These are phyloP conservation scores for Drosophila limbata DNA, from an alignment of 2,888 invertebrate genomes.

Conservation along the genomic window DNA sequence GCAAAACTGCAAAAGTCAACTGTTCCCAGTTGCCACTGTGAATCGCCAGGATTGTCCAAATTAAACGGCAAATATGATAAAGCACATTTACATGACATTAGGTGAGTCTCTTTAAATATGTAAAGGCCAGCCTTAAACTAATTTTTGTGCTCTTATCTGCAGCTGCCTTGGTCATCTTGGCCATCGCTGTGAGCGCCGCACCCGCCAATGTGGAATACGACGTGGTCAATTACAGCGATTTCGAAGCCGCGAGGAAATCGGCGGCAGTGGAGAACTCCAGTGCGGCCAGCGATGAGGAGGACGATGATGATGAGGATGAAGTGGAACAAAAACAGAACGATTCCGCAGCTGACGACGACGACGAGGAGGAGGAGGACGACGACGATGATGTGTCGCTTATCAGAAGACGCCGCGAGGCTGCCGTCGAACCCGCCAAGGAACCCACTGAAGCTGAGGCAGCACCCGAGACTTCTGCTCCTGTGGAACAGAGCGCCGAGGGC, in stretches of 20 bases:
- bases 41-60: slow-evolving; percentile 48
- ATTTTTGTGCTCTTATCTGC: neutral
- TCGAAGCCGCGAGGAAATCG: slow-evolving; percentile 23
- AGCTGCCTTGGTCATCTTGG: slow-evolving; percentile 55
- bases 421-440: slow-evolving; percentile 19
- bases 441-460: slow-evolving; percentile 23
- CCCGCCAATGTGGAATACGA: slow-evolving; percentile 46
- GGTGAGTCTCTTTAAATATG: slow-evolving; percentile 55
- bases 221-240: slow-evolving; percentile 31
- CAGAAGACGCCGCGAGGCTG: slow-evolving; percentile 66
- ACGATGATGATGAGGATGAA: slow-evolving; percentile 68
- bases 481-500: slow-evolving; percentile 31
- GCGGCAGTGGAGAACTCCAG: slow-evolving; percentile 39
- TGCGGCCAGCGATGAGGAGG: slow-evolving; percentile 61
- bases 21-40: slow-evolving; percentile 36
- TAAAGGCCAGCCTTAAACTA: neutral
- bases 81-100: slow-evolving; percentile 56
- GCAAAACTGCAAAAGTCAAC: slow-evolving; percentile 77
- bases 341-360: slow-evolving; percentile 54
- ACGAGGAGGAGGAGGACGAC: slow-evolving; percentile 60
- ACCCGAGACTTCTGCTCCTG: neutral
- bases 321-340: slow-evolving; percentile 51
- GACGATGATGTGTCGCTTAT: slow-evolving; percentile 54
- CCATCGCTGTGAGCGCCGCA: slow-evolving; percentile 48
- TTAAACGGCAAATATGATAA: slow-evolving; percentile 56